These are phyloP conservation scores for Mamestra brassicae DNA, from an alignment of 2,888 invertebrate genomes.

Conservation along the genomic window DNA sequence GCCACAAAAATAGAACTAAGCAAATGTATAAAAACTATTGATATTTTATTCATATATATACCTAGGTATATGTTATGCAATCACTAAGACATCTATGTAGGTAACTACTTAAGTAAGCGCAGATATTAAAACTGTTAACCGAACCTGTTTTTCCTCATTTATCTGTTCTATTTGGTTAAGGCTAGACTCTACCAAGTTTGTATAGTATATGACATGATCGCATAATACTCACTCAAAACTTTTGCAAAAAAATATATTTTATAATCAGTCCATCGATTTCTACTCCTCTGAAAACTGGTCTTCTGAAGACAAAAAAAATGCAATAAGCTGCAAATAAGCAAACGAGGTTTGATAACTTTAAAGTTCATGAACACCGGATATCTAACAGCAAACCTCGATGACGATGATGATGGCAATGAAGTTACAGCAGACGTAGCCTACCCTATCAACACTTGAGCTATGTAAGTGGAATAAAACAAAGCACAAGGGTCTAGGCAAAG, in stretches of 20 bases:
- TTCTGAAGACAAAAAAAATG: background rate
- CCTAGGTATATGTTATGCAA: background rate
- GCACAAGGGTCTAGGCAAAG: background rate
- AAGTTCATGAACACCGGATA: background rate
- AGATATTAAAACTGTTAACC: conserved; percentile 33
- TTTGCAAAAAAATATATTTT: background rate
- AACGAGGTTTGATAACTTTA: background rate
- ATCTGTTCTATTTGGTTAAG: conserved; percentile 25
- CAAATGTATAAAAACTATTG: background rate
- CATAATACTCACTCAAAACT: no score
- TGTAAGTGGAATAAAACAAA: background rate
- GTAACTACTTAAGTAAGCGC: conserved; percentile 24
- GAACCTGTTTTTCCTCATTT: conserved; percentile 49
- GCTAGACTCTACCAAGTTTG: conserved; percentile 2
- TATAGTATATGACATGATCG: background rate
- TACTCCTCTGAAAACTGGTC: accelerated
- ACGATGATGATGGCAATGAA: background rate
- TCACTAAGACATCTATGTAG: background rate
- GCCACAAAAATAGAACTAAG: background rate
- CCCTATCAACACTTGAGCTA: background rate
- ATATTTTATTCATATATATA: background rate
- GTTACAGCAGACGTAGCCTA: background rate
- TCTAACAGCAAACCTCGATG: background rate
- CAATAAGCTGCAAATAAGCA: no score
- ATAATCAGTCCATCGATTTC: background rate